phyloP scores from a whole-genome alignment of 2,888 invertebrate genomes.

The Taphrorychus bicolor region DNA sequence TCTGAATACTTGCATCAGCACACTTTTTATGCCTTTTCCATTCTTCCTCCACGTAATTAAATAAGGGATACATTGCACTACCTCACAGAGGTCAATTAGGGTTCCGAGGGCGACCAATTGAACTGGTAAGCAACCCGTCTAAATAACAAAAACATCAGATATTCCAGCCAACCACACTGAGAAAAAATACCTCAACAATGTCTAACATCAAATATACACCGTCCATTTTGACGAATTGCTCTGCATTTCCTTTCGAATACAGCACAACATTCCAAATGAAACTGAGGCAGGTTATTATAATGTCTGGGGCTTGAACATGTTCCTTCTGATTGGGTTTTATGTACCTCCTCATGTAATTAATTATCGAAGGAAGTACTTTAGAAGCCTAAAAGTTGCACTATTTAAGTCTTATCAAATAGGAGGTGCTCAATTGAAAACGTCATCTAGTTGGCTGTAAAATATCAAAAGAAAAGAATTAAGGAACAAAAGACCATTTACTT shows the following conservation, averaged over 20 bases:
- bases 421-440: too few relatives aligned
- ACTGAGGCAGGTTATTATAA: slow-evolving; percentile 57
- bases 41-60: slow-evolving; percentile 60
- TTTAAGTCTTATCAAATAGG: neutral
- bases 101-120: slow-evolving; percentile 57
- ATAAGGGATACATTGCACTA: slow-evolving; percentile 55
- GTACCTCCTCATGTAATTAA: slow-evolving; percentile 42
- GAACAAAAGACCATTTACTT: too few relatives aligned
- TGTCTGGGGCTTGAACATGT: slow-evolving; percentile 53
- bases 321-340: slow-evolving; percentile 46
- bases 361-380: slow-evolving; percentile 21
- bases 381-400: slow-evolving; percentile 15
- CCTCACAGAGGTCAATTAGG: slow-evolving; percentile 58
- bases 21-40: slow-evolving; percentile 53
- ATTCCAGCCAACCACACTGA: neutral
- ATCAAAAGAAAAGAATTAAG: too few relatives aligned
- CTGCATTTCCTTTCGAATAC: slow-evolving; percentile 46
- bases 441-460: too few relatives aligned
- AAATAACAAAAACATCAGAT: slow-evolving; percentile 25
- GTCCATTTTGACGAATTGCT: slow-evolving; percentile 55
- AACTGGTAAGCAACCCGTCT: slow-evolving; percentile 53
- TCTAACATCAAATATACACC: slow-evolving; percentile 57
- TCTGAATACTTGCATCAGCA: slow-evolving; percentile 59
- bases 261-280: slow-evolving; percentile 59
- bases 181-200: slow-evolving; percentile 50